These are phyloP conservation scores for Dermatophagoides farinae DNA, from an alignment of 1,140 invertebrate genomes.

Conservation along the genomic window DNA sequence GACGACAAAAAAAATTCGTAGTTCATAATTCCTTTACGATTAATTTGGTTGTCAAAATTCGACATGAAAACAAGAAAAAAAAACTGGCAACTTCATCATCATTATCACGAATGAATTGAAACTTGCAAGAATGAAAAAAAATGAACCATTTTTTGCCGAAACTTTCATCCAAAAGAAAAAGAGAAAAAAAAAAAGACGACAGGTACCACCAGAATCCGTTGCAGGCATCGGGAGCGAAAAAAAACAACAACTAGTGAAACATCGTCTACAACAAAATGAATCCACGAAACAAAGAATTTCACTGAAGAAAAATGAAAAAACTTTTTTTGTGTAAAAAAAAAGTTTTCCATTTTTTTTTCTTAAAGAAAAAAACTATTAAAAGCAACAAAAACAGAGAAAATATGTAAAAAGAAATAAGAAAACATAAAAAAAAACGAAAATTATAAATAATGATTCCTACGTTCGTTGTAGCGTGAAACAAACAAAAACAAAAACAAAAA, in stretches of 20 bases:
- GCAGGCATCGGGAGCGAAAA: neutral
- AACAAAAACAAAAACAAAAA: neutral
- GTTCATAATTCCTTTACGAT: too few relatives aligned
- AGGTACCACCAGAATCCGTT: too few relatives aligned
- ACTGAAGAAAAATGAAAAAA: neutral
- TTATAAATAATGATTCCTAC: neutral
- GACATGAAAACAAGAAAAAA: neutral
- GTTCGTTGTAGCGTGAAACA: neutral
- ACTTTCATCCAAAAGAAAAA: neutral
- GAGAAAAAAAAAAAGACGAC: neutral
- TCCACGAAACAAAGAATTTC: neutral
- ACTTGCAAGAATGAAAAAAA: neutral
- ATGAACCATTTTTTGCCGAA: neutral
- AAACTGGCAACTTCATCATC: neutral
- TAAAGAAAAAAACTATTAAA: neutral
- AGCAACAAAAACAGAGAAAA: neutral
- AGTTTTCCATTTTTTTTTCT: too few relatives aligned
- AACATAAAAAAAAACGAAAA: neutral
- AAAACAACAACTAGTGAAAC: neutral
- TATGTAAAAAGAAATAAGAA: neutral
- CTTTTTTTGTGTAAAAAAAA: neutral
- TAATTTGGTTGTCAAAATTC: neutral
- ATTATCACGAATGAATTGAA: neutral
- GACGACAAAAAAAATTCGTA: neutral
- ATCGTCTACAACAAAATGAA: neutral